Conservation (phyloP, 2,888 invertebrate species). For the Acanthosepion pharaonis region DNA sequence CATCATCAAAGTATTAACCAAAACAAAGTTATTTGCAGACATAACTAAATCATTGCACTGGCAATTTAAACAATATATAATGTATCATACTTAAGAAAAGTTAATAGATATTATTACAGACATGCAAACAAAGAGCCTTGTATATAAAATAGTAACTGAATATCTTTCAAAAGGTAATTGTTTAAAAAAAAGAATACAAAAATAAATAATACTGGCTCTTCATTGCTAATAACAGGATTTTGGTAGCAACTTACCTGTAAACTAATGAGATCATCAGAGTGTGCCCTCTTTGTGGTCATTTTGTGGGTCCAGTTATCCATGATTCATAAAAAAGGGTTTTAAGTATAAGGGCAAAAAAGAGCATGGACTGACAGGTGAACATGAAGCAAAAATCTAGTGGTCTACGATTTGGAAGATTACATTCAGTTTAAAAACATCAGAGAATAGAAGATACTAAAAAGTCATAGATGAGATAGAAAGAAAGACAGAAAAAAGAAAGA, state of each 20-base stretch:
- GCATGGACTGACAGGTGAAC: neutral
- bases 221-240: neutral
- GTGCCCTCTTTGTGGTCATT: neutral
- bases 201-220: neutral
- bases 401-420: neutral
- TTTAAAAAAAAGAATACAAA: neutral
- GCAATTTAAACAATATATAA: no score
- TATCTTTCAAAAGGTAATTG: neutral
- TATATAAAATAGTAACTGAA: neutral
- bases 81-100: neutral
- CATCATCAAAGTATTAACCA: no score
- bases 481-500: no score
- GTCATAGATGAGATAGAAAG: no score
- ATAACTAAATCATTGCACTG: no score
- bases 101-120: neutral
- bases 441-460: neutral
- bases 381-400: neutral
- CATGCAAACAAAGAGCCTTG: neutral
- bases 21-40: no score
- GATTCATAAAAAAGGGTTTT: neutral
- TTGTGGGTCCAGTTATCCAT: constrained; percentile 33
- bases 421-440: neutral
- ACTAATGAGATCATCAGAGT: neutral
- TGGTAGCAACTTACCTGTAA: neutral
- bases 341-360: neutral